These are phyloP conservation scores for Cactoblastis cactorum DNA, from an alignment of 2,888 invertebrate species.

Conservation along the genomic window DNA sequence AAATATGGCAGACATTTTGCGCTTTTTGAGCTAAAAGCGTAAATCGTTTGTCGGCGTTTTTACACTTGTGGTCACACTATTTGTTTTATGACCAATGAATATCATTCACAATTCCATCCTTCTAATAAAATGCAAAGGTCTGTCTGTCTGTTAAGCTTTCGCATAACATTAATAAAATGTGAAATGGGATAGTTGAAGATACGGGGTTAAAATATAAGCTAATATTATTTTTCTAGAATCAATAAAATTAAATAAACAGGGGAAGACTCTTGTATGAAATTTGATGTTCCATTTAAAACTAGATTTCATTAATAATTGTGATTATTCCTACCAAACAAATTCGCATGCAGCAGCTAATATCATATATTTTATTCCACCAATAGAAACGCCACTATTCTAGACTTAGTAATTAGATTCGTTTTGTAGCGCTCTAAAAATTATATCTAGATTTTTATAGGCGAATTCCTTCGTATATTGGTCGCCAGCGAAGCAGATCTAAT, in stretches of 20 bases:
- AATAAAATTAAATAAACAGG: no score
- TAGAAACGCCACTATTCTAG: conserved; percentile 20
- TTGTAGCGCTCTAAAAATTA: neutral
- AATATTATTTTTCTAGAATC: no score
- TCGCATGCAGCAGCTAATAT: no score
- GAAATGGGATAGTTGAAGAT: no score
- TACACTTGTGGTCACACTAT: conserved; percentile 26
- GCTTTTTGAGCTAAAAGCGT: conserved; percentile 4
- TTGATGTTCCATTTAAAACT: no score
- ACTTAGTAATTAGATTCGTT: conserved; percentile 2
- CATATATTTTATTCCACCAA: neutral
- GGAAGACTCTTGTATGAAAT: no score
- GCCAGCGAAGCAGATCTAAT: conserved; percentile 11
- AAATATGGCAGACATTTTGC: conserved; percentile 9
- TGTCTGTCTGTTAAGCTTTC: no score
- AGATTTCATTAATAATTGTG: no score
- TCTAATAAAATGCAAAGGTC: no score
- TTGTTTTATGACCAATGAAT: conserved; percentile 24
- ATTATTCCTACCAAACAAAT: no score
- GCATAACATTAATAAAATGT: no score
- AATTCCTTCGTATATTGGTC: conserved; percentile 13
- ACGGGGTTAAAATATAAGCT: no score
- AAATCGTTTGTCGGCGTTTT: conserved; percentile 17
- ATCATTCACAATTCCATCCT: conserved; percentile 8
- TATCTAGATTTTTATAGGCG: conserved; percentile 13